Evolutionary conservation across 1,140 invertebrate genomes (phyloP), one percentile per base, ranked within the genome.

Genomic region (Drosophila teissieri): DNA sequence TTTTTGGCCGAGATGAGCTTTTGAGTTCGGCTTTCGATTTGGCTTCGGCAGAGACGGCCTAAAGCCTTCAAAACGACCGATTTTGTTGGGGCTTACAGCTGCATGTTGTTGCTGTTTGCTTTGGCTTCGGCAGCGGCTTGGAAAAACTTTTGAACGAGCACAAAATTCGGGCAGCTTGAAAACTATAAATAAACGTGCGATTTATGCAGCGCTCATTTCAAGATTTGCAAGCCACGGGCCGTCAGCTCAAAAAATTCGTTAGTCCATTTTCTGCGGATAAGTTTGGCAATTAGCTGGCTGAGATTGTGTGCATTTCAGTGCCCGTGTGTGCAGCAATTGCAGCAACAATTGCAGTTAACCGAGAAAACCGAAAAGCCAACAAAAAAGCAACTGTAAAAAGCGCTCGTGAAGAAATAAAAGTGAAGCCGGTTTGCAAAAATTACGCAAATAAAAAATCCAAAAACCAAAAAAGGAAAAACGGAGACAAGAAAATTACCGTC

Each of bases 181-280:
- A 91, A 85, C 90, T 91, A 91, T 91, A 91, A 91, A 91, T 91
- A 91, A 91, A 90, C 86, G 86, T 85, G 64, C 53, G 34, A 82
- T 88, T 78, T 81, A 52, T 67, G 84, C 74, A 81, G 84, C 61
- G 83, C 79, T 88, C 86, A 91, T 88, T 91, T 82, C 58, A 82
- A 91, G 90, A 91, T 91, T 91, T 85, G 89, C 81, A 85, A 85
- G 80, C 89, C 69, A 48, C 70, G 83, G 65, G 79, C 51, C 74
- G 89, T 57, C 74, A 79, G 76, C 80, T 63, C 57, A 31, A 56
- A 68, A 40, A 58, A 57, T 53, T 55, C 48, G 63, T 80, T 64
- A 46, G 60, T 67, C 58, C 48, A 63, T 49, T 83, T 72, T 73
- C 54, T 78, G 45, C 39, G 78, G 65, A 82, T 63, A 78, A 65